Evolutionary conservation across 2,888 invertebrate genomes (phyloP), one percentile per base, ranked within the genome.

Genomic region (Rhyacophila evoluta): DNA sequence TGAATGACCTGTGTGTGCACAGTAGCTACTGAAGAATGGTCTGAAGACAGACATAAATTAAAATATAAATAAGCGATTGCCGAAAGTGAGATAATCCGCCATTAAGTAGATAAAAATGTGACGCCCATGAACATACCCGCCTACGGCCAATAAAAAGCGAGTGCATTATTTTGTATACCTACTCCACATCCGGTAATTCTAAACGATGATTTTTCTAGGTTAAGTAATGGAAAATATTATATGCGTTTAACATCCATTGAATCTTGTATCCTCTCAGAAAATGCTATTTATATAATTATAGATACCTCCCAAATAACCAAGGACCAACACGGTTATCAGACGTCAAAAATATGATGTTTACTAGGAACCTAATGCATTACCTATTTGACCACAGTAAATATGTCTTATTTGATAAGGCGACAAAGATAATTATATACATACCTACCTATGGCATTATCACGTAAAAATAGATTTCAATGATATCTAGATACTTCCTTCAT

Each of bases 141-240:
- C 55, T 55, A 25, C 55, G 19, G 55, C 55, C 55, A 55, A 55
- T 55, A 19, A 55, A 55, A 55, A 19, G 5, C 55, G 55, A 55
- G 55, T 55, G 55, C 55, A 55, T 55, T 55, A 55, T 55, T 55
- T 55, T 55, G 19, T 55, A 55, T 55, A 55, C 55, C 55, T 55
- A 55, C 55, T 55, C 19, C 19, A 55, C 55, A 55, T 55, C 55
- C 55, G 55, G 55, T 55, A 55, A 55, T 19, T 55, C 55, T 15
- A 55, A 55, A 55, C 55, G 55, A 55, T 19, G 2, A 25, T 55
- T 55, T 55, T 55, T 41, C 29, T 41, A 41, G 41, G 41, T 41
- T 55, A 55, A 19, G 55, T 55, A 19, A 55, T 55, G 55, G 55
- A 55, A 55, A 55, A 55, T 55, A 25, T 19, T 19, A 8, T 55